These are phyloP conservation scores for Ramphastos sulfuratus DNA, from an alignment of 2,113 vertebrate species.

Conservation along the genomic window DNA sequence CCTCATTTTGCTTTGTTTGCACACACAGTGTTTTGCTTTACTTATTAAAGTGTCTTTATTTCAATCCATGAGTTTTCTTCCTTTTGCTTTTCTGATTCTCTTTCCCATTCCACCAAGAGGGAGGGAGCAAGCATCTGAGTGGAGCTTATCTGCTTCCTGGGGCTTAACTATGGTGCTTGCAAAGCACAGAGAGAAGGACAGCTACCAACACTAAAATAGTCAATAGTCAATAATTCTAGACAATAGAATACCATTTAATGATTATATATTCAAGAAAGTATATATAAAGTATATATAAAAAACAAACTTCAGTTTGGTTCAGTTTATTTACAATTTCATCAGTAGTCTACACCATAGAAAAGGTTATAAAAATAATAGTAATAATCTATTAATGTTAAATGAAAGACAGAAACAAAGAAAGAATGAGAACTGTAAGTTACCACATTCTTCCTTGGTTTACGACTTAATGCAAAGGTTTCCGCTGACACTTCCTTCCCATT, in stretches of 20 bases:
- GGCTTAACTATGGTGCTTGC: not conserved
- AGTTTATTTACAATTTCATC: not conserved
- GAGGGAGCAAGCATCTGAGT: not conserved
- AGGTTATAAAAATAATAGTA: not conserved
- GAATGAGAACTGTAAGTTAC: not conserved
- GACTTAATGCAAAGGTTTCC: not conserved
- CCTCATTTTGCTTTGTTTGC: not conserved
- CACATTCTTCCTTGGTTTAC: not conserved
- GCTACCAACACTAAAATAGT: not conserved
- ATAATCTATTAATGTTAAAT: not conserved
- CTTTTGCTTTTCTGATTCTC: too few species aligned
- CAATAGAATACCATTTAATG: not conserved
- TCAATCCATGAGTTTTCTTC: too few species aligned
- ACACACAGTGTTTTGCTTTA: not conserved
- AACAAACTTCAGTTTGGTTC: too few species aligned
- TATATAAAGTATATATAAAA: too few species aligned
- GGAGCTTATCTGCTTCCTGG: not conserved
- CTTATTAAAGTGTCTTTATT: not conserved
- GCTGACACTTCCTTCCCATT: not conserved
- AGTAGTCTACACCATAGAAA: not conserved
- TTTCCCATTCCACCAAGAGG: too few species aligned
- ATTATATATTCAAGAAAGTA: not conserved
- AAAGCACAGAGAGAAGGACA: not conserved
- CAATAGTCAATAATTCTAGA: not conserved
- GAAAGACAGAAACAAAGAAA: not conserved